Conservation (phyloP, 2,113 vertebrate genomes). For the Microcebus lehilahytsara region DNA sequence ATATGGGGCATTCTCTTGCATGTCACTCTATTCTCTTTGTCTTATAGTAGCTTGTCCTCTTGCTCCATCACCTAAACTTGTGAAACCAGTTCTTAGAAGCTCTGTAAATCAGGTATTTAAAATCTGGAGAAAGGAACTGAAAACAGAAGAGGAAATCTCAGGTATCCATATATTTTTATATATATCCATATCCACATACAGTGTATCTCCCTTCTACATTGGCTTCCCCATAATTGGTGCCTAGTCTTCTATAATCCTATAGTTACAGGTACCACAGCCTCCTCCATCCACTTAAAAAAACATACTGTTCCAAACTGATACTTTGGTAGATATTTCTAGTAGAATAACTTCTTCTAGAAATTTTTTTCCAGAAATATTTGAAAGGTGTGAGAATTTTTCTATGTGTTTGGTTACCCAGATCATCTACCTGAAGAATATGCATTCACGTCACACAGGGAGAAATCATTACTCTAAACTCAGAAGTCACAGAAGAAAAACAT, state of each 20-base stretch:
- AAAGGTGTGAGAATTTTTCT: neutral
- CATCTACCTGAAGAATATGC: neutral
- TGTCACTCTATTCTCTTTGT: neutral
- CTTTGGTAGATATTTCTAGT: neutral
- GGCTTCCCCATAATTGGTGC: neutral
- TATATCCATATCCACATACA: rapidly evolving
- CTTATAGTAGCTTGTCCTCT: neutral
- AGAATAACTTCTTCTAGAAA: neutral
- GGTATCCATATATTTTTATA: neutral
- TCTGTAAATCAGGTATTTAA: neutral
- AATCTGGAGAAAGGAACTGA: neutral
- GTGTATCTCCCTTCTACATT: neutral
- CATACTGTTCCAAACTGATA: neutral
- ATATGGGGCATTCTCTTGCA: rapidly evolving
- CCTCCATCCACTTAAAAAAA: neutral
- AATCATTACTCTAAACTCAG: constrained; percentile 32
- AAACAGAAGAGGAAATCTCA: neutral
- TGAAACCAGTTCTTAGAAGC: neutral
- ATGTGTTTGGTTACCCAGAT: neutral
- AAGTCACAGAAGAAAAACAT: constrained; percentile 60
- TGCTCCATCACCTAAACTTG: neutral
- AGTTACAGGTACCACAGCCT: neutral
- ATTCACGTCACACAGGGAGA: constrained; percentile 45
- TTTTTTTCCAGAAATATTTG: neutral
- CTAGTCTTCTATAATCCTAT: neutral